These are phyloP conservation scores for Oikopleura dioica DNA, from an alignment of 23 tunicate species.

Conservation along the genomic window DNA sequence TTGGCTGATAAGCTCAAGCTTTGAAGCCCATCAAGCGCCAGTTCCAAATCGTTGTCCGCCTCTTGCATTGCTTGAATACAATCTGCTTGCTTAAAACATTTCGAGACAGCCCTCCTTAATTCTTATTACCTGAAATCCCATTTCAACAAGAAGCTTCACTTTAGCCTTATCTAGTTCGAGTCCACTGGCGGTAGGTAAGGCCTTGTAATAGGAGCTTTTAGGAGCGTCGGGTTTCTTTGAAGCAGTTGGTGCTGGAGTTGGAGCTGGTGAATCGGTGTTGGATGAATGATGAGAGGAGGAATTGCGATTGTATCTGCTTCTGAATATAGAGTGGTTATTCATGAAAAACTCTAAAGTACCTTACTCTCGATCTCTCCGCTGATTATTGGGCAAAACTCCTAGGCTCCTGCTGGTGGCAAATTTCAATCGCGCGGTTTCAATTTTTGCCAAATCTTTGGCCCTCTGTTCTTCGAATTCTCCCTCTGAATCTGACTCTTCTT, in stretches of 20 bases:
- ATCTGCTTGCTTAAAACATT: slow-evolving; percentile 4
- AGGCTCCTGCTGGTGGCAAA: neutral
- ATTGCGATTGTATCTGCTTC: neutral
- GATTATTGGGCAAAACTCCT: too few species aligned
- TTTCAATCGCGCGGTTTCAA: neutral
- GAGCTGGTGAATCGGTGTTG: neutral
- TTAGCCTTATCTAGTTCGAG: slow-evolving; percentile 19
- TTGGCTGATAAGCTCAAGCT: too few species aligned
- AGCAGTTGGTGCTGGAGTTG: neutral
- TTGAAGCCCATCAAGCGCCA: slow-evolving; percentile 23
- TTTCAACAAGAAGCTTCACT: slow-evolving; percentile 23
- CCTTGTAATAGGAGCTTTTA: slow-evolving; percentile 11
- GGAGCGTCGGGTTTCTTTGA: too few species aligned
- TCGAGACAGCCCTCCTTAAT: too few species aligned
- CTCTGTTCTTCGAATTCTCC: neutral
- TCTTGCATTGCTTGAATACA: slow-evolving; percentile 19
- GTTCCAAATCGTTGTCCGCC: slow-evolving; percentile 27
- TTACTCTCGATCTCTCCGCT: too few species aligned
- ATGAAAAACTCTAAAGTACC: too few species aligned
- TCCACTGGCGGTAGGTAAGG: slow-evolving; percentile 19
- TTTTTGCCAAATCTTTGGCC: neutral
- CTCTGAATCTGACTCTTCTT: neutral
- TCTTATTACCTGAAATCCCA: slow-evolving; percentile 68
- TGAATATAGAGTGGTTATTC: too few species aligned
- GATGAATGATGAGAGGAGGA: neutral